Evolutionary conservation across 2,888 invertebrate genomes (phyloP), one percentile per base, ranked within the genome.

Genomic region (Eudasyphora cyanicolor): DNA sequence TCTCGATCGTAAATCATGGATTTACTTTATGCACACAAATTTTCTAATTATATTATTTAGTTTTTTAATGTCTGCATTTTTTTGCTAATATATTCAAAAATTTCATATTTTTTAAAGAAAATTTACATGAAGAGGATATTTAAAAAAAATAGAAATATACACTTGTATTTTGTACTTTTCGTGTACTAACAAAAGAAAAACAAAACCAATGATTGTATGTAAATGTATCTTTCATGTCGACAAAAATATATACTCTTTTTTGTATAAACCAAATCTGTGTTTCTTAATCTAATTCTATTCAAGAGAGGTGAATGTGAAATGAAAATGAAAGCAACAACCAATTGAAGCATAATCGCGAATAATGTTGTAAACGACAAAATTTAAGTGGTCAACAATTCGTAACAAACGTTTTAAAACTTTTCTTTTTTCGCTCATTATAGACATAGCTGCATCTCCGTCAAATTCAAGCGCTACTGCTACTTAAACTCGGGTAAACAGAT

Each of bases 101-200:
- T 64, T 78, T 76, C 27, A 19, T 57, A 71, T 75, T 76, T 64
- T 54, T 71, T 62, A 21, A 35, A 73, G 38, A 74, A 79, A 67
- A 64, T 71, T 70, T 82, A 71, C 70, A 70, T 57, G 12, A 75
- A 77, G 69, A 57, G n/a, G 19, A 74, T 64, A 67, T 70, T 32
- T 29, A 64, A 70, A 29, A 38, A 78, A 62, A 76, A 79, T 79
- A 73, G 42, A 79, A 69, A 76, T 79, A 83, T 81, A 84, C 84
- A 84, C 78, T 82, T 84, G 82, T 84, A 80, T 85, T 85, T 83
- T 83, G 84, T 81, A 81, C 79, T 84, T 79, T 84, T 84, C 82
- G 79, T 84, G 77, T 82, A 82, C 79, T 75, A 85, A 76, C 81
- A 57, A 71, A 62, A n/a, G n/a, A n/a, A n/a, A n/a, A n/a, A n/a